Conservation (phyloP, 2,797 vertebrate genomes). For the Microctenopoma stevenorrisi region DNA sequence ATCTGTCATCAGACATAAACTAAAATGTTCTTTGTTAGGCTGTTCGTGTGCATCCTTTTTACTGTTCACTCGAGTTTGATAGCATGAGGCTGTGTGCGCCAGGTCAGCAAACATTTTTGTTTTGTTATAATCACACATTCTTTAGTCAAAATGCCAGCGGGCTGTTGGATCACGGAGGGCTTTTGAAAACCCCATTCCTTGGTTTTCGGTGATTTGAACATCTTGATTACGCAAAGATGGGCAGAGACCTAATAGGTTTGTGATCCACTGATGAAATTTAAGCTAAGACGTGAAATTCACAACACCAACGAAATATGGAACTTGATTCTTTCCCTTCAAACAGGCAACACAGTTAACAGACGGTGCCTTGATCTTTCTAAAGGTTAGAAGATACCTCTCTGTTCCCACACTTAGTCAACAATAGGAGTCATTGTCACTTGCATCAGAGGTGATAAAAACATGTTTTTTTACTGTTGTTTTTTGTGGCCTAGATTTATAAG, state of each 20-base stretch:
- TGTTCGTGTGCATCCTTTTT: conserved; percentile 25
- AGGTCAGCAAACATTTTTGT: not conserved
- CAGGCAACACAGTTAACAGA: conserved; percentile 30
- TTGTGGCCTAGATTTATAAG: conserved; percentile 61
- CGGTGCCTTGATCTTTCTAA: conserved; percentile 46
- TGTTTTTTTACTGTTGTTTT: conserved; percentile 42
- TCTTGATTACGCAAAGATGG: conserved; percentile 12
- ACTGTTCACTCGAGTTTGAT: conserved; percentile 4
- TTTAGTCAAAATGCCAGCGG: not conserved
- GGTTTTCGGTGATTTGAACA: not conserved
- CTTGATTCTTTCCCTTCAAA: conserved; percentile 7
- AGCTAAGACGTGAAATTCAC: not conserved
- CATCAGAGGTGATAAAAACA: conserved; percentile 62
- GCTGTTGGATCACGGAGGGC: not conserved
- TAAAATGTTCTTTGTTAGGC: conserved; percentile 41
- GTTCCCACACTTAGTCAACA: conserved; percentile 74
- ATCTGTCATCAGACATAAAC: conserved; percentile 60
- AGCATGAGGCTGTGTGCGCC: conserved; percentile 1
- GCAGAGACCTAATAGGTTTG: not conserved
- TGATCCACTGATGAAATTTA: not conserved
- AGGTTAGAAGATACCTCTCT: conserved; percentile 67
- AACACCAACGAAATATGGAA: conserved; percentile 7
- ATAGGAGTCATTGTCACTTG: conserved; percentile 61
- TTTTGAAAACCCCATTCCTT: not conserved
- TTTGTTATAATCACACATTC: conserved; percentile 1